Conservation (phyloP, 1,140 invertebrate species). For the Episyrphus balteatus region DNA sequence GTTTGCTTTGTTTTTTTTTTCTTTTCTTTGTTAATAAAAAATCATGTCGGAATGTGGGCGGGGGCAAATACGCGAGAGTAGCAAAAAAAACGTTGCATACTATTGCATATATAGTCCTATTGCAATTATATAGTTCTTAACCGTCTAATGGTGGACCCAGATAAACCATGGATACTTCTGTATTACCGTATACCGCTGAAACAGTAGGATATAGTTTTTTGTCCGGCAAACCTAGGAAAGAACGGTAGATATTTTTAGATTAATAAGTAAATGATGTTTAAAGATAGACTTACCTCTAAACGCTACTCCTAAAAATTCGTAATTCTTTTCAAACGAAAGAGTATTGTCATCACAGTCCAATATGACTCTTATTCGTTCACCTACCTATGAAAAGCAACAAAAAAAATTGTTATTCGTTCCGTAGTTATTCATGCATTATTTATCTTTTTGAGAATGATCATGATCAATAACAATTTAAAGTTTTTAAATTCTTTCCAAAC, state of each 20-base stretch:
- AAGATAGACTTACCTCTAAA: conserved; percentile 64
- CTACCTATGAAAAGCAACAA: conserved; percentile 57
- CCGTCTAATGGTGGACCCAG: conserved; percentile 88
- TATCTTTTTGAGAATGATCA: no score
- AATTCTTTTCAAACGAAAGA: conserved; percentile 96
- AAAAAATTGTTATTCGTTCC: no score
- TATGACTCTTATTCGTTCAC: conserved; percentile 92
- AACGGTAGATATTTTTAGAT: conserved; percentile 5
- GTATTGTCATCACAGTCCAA: conserved; percentile 96
- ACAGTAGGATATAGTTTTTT: conserved; percentile 91
- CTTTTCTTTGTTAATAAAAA: no score
- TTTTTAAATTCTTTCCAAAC: no score
- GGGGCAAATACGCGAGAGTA: no score
- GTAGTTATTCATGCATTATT: no score
- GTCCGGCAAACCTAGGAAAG: conserved; percentile 71
- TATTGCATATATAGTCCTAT: no score
- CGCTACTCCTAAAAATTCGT: conserved; percentile 96
- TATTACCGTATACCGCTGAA: conserved; percentile 97
- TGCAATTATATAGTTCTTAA: conserved; percentile 39
- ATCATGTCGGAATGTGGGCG: no score
- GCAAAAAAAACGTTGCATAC: no score
- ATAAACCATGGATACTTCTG: conserved; percentile 99
- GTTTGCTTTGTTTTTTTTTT: no score
- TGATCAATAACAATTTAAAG: no score
- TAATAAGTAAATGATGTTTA: conserved; percentile 5